These are phyloP conservation scores for Grus americana DNA, from an alignment of 2,113 vertebrate genomes.

Conservation along the genomic window DNA sequence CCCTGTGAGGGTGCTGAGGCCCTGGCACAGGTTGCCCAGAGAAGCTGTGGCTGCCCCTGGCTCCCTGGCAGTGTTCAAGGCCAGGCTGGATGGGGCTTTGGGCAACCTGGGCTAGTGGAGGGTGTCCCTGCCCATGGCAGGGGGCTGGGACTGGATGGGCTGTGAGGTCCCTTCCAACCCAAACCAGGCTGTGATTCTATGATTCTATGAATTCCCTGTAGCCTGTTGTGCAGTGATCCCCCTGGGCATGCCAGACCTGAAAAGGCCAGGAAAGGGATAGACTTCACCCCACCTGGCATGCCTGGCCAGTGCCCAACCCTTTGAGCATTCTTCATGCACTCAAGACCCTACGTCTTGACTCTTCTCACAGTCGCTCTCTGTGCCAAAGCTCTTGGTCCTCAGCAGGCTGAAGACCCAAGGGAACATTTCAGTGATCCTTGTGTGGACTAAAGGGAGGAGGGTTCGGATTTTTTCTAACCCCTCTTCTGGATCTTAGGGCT, in stretches of 20 bases:
- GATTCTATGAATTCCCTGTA: not conserved
- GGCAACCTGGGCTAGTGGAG: too few relatives aligned
- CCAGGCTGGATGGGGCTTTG: too few relatives aligned
- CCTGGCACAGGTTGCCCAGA: too few relatives aligned
- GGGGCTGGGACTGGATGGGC: too few relatives aligned
- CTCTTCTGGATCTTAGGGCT: not conserved
- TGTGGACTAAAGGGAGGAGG: not conserved
- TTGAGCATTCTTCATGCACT: accelerated
- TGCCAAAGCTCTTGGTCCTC: not conserved
- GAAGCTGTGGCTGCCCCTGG: too few relatives aligned
- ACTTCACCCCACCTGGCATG: accelerated
- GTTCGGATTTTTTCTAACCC: not conserved
- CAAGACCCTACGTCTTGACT: accelerated
- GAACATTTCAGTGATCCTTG: not conserved
- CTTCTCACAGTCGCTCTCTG: accelerated
- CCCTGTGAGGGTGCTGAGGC: too few relatives aligned
- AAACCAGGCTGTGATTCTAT: too few relatives aligned
- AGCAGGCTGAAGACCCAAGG: not conserved
- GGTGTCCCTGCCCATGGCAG: too few relatives aligned
- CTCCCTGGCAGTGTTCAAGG: too few relatives aligned
- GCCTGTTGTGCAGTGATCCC: not conserved
- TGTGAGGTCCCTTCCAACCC: too few relatives aligned
- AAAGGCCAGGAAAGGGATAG: not conserved
- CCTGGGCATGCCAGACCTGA: accelerated
- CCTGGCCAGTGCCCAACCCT: not conserved